Conservation (phyloP, 1,140 invertebrate genomes). For the Diachasma alloeum region DNA sequence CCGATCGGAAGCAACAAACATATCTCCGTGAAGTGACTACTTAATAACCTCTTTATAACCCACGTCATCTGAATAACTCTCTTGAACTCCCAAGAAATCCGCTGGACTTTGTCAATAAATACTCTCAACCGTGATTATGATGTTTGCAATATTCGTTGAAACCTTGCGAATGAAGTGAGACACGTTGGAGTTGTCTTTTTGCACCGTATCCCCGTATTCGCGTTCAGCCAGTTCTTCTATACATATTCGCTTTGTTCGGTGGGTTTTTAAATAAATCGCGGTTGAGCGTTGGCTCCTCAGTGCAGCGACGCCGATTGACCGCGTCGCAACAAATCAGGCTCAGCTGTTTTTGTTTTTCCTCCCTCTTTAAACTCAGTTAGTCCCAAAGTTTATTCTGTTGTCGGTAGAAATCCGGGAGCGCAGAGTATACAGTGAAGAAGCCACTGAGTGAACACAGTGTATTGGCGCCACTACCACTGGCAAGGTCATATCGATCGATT, state of each 20-base stretch:
- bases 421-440: background rate
- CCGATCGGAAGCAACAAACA: no score
- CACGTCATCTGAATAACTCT: background rate
- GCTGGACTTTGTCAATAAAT: background rate
- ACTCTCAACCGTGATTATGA: background rate
- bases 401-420: background rate
- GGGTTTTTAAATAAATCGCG: background rate
- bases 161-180: background rate
- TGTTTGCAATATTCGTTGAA: background rate
- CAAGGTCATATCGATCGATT: background rate
- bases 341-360: background rate
- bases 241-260: background rate
- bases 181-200: background rate
- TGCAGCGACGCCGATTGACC: constrained; percentile 6
- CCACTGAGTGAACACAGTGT: background rate
- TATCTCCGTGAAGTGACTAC: background rate
- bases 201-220: background rate
- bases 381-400: background rate
- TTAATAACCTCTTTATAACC: background rate
- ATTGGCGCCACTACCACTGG: background rate
- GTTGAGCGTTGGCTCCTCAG: background rate
- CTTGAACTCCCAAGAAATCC: background rate
- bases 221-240: background rate
- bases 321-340: background rate
- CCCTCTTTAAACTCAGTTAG: background rate